Evolutionary conservation across 2,797 vertebrate species (phyloP).

Genomic region (Sternotherus odoratus): DNA sequence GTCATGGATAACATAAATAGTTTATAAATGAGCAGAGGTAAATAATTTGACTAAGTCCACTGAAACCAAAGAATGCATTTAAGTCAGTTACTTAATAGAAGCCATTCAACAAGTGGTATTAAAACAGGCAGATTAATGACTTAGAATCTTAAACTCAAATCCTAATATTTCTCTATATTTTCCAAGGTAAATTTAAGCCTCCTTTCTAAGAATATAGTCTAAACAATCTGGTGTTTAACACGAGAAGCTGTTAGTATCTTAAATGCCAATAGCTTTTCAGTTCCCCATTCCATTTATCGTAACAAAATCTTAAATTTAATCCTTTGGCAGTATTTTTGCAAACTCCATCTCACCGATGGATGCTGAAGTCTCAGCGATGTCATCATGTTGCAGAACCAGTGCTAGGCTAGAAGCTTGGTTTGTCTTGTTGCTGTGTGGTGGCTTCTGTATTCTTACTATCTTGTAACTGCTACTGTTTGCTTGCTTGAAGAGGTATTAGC

Average conservation of each 20-base stretch:
- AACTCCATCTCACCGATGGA: not conserved
- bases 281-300: not conserved
- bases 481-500: not conserved
- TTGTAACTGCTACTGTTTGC: not conserved
- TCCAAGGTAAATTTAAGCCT: not conserved
- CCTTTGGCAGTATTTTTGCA: not conserved
- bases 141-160: not conserved
- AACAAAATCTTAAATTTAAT: not conserved
- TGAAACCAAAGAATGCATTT: not conserved
- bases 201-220: not conserved
- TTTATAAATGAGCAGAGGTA: not conserved
- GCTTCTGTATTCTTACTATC: not conserved
- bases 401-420: not conserved
- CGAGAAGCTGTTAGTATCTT: not conserved
- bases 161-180: not conserved
- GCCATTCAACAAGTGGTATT: not conserved
- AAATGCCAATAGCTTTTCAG: not conserved
- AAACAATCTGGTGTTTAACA: not conserved
- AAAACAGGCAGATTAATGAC: not conserved
- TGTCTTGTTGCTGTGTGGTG: not conserved
- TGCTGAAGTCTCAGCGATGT: not conserved
- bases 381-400: not conserved
- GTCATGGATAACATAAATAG: not conserved
- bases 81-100: not conserved
- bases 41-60: not conserved